Conservation (phyloP, 2,113 vertebrate genomes). For the Rhagologus leucostigma region DNA sequence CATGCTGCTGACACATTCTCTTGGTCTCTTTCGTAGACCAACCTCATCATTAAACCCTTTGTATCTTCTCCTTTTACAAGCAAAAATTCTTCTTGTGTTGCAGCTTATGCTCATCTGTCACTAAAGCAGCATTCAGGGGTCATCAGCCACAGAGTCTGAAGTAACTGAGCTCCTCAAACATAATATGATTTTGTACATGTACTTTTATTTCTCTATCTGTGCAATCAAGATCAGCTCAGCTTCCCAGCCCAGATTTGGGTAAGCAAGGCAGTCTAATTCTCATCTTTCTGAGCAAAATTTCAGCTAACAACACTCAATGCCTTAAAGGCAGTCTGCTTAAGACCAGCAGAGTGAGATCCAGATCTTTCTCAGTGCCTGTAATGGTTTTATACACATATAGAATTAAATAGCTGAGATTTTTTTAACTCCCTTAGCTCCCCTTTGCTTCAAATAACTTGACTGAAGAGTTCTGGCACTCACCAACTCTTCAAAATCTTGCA, state of each 20-base stretch:
- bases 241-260: background rate
- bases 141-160: background rate
- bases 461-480: background rate
- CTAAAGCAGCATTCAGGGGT: background rate
- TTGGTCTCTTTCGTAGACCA: background rate
- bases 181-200: background rate
- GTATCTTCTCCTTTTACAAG: background rate
- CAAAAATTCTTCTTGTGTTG: background rate
- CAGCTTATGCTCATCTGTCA: background rate
- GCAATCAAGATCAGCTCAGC: background rate
- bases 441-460: background rate
- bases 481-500: background rate
- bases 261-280: background rate
- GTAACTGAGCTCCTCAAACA: background rate
- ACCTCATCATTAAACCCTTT: background rate
- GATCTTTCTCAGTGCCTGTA: background rate
- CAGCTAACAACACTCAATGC: background rate
- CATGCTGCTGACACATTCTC: background rate
- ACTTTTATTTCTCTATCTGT: background rate
- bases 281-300: background rate
- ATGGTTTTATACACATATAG: background rate
- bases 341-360: background rate
- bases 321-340: background rate
- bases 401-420: background rate
- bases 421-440: background rate